A percentile compares a stretch with the other conserved stretches of the same genome.
phyloP scores from a whole-genome alignment of 2,797 vertebrate genomes.

The Manis pentadactyla region DNA sequence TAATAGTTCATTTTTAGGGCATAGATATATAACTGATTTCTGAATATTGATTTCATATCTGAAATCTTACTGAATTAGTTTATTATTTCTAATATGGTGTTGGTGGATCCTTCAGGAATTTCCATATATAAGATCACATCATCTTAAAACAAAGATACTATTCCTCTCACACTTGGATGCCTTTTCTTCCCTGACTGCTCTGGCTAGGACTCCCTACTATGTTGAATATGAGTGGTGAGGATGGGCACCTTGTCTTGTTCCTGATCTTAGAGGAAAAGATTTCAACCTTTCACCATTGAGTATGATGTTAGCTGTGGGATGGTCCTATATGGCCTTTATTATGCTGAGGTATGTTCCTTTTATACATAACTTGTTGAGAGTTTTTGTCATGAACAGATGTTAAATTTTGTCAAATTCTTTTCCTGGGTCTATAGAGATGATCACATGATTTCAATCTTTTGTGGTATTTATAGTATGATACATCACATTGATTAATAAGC shows the following conservation, averaged over 20 bases:
- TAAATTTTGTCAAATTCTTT: not conserved
- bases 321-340: not conserved
- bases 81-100: not conserved
- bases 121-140: not conserved
- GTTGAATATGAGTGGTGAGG: not conserved
- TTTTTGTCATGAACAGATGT: not conserved
- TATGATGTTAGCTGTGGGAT: not conserved
- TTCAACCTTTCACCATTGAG: not conserved
- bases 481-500: not conserved
- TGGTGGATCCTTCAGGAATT: not conserved
- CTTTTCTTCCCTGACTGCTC: not conserved
- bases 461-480: not conserved
- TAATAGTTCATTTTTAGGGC: not conserved
- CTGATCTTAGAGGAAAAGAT: not conserved
- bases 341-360: not conserved
- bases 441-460: not conserved
- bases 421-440: not conserved
- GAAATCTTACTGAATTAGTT: not conserved
- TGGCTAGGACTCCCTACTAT: not conserved
- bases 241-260: not conserved
- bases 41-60: not conserved
- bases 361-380: not conserved
- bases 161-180: not conserved
- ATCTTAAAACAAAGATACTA: not conserved
- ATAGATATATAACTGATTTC: not conserved